Evolutionary conservation across 2,797 vertebrate species (phyloP), one percentile per base, ranked within the genome.

Genomic region (Mus caroli): DNA sequence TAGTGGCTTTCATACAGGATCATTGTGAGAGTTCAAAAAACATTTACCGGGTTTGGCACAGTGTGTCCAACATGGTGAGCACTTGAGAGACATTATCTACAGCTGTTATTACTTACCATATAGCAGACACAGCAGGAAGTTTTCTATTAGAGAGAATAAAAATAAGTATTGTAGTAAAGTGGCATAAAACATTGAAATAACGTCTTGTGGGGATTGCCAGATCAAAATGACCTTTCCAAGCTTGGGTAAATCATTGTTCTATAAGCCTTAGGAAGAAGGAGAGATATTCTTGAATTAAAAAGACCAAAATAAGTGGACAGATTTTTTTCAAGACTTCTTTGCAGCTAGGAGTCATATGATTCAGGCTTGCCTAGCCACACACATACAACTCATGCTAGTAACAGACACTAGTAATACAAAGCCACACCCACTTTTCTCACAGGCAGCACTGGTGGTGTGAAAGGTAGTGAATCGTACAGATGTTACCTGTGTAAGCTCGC

Each of bases 101-200:
- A 40, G 31, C 31, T 77, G 13, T 62, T 82, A 56, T 43, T 54
- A 73, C 67, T 69, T 87, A 26, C 31, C 20, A 46, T 15, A 90
- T 40, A 28, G 28, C 37, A 13, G 24, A 73, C 24, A 43, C 52
- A 87, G 46, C 20, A 88, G 43, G 76, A 87, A 64, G 28, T 62
- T 40, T 87, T 92, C 37, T 71, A 62, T 77, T 75, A 78, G 64
- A 88, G 69, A 96, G 87, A 71, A 90, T n/a, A 80, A 19, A 95
- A 83, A 54, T 60, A 77, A 71, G 77, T 56, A 88, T 37, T 76
- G 31, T 60, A 22, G 22, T 46, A 60, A 73, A 60, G 56, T 69
- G 31, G 28, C 6, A n/a, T 40, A 79, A 91, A 88, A 62, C 28
- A 40, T 8, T 82, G 64, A 89, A 76, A 95, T 43, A 50, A 56